A percentile compares a stretch with the other conserved stretches of the same genome.
These are phyloP conservation scores for Phasia obesa DNA, from an alignment of 2,888 invertebrate genomes.

Conservation along the genomic window DNA sequence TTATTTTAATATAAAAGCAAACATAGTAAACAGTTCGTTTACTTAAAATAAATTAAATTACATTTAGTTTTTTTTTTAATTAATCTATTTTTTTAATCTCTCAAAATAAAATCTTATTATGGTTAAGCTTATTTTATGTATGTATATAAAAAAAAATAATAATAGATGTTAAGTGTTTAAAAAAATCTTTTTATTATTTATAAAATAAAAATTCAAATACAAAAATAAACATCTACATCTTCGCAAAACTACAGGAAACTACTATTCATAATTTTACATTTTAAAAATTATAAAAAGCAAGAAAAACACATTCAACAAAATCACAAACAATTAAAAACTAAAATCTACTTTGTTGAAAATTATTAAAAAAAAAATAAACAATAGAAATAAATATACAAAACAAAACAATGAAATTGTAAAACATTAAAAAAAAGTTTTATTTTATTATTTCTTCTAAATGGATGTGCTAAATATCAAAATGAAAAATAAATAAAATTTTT, in stretches of 20 bases:
- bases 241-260: constrained; percentile 9
- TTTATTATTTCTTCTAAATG: not conserved
- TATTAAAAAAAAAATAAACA: constrained; percentile 29
- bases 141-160: not conserved
- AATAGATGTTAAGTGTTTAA: constrained; percentile 55
- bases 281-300: not conserved
- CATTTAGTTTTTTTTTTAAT: too few relatives aligned
- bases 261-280: constrained; percentile 18
- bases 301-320: not conserved
- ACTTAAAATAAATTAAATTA: too few relatives aligned
- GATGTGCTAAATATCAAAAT: constrained; percentile 12
- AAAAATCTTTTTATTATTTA: constrained; percentile 31
- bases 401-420: constrained; percentile 9
- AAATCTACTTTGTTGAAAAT: constrained; percentile 24
- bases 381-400: constrained; percentile 25
- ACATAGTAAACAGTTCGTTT: too few relatives aligned
- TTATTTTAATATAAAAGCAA: too few relatives aligned
- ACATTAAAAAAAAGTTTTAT: constrained; percentile 18
- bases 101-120: too few relatives aligned
- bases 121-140: constrained; percentile 23
- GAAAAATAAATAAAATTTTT: constrained; percentile 18
- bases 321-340: not conserved
- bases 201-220: not conserved
- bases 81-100: too few relatives aligned
- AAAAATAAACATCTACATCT: not conserved